Evolutionary conservation across 2,113 vertebrate genomes (phyloP), one percentile per base, ranked within the genome.

Genomic region (Microtus montanus): DNA sequence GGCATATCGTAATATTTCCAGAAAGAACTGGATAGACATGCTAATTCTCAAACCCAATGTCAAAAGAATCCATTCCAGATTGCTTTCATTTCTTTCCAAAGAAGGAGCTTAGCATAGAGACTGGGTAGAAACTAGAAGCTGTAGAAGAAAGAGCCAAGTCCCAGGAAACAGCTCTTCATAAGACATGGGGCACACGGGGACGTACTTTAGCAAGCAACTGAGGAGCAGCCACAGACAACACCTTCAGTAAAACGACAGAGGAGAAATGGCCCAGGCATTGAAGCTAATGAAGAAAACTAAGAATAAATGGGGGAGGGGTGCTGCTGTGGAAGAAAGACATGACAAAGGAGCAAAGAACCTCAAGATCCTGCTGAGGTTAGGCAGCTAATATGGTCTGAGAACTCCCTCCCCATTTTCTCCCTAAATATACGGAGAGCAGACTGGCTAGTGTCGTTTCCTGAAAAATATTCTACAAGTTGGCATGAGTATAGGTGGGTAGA

Each of bases 221-320:
- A 99, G 99, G 86, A 99, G 99, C 58, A 83, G 13, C 24, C n/a
- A 26, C 24, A 64, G 80, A 30, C 83, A 99, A 98, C 98, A 99
- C 99, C 97, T 99, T 99, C 95, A 99, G 99, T 97, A 99, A 99
- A 98, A 99, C 98, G 98, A 98, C 99, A 54, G 98, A 99, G 93
- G 99, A 99, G 98, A 99, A 99, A 92, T 98, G 99, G 99, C 98
- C 97, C 99, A 99, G 99, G 99, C 98, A 99, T 99, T 99, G 99
- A 99, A 98, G 99, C 99, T 15, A 99, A 99, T 97, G 28, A 15
- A 28, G 38, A 89, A 19, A 74, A 82, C n/a, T 98, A 98, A 89
- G 99, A 99, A 47, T 98, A 98, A 92, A 99, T 99, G 98, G 33
- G 33, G 33, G 66, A 14, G 22, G 44, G 22, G 17, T 11, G 28